phyloP scores from a whole-genome alignment of 1,140 invertebrate species.

The Prorops nasuta region DNA sequence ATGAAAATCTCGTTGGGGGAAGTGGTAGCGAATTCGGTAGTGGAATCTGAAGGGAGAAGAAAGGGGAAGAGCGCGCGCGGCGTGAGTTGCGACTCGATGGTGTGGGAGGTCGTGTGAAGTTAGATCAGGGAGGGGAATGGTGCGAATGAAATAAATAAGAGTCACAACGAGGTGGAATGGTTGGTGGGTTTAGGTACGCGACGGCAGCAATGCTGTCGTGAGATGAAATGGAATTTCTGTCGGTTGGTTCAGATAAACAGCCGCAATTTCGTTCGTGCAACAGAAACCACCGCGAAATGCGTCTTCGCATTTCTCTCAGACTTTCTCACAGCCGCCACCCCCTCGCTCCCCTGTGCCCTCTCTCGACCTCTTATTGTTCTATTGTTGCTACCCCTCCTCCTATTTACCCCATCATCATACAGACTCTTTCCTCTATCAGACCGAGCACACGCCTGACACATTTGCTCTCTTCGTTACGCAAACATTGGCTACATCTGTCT shows the following conservation, averaged over 20 bases:
- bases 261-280: constrained; percentile 31
- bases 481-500: too few species aligned
- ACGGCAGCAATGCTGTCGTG: constrained; percentile 5
- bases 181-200: neutral
- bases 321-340: neutral
- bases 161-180: constrained; percentile 12
- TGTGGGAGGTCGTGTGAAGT: constrained; percentile 7
- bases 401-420: neutral
- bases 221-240: constrained; percentile 39
- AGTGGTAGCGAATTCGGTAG: too few species aligned
- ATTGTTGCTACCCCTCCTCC: constrained; percentile 12
- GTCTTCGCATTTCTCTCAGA: constrained; percentile 2
- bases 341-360: neutral
- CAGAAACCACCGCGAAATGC: constrained; percentile 15
- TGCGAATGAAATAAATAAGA: constrained; percentile 31
- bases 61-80: neutral
- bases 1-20: too few species aligned
- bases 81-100: constrained; percentile 7
- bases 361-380: too few species aligned
- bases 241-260: constrained; percentile 39
- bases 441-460: too few species aligned
- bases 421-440: too few species aligned
- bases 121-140: constrained; percentile 8
- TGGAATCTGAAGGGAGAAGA: constrained; percentile 2
- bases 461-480: too few species aligned